Base-by-base conservation (phyloP, 2,113 vertebrate species). In the Cromileptes altivelis region DNA sequence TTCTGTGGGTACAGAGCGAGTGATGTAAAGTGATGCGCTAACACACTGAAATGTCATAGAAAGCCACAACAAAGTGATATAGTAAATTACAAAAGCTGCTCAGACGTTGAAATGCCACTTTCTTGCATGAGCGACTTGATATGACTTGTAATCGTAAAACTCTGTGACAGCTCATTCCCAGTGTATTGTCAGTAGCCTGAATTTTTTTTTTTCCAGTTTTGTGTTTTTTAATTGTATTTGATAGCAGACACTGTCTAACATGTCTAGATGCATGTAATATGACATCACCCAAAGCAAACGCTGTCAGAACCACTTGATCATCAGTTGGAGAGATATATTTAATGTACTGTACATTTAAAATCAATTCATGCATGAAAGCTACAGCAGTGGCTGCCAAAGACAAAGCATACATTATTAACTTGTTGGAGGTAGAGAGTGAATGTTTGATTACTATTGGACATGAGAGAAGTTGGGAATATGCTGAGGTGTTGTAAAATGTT, bases 371-470 rank as follows among this genome's bases (percentile, higher is more conserved):
- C 70, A 67, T 80, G 75, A 67, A 84, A 77, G 73, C 73, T 77
- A 47, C 62, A 50, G 67, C 75, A 55, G 84, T 57, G 55, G 37
- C 71, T 91, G 89, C 78, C 82, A 82, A 80, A 89, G 78, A 75
- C 45, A 19, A 40, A 58, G 61, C 76, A 85, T 90, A 75, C 78
- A 89, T 93, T 91, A 93, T 88, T 88, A 84, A 92, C 70, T 55
- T 2, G 45, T 70, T 83, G 70, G 49, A 68, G 68, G 73, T 73
- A 45, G 57, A 75, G 21, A 74, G 62, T 85, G 74, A 86, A 90
- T 89, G 84, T 71, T 73, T 63, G 65, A 92, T 89, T 71, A 89
- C 73, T 78, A 53, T 73, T 85, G 72, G 82, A 82, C 69, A 65
- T 75, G 23, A 81, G 79, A 83, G 67, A 75, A 73, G 75, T 79